phyloP scores from a whole-genome alignment of 2,113 vertebrate species.

The Cisticola juncidis region DNA sequence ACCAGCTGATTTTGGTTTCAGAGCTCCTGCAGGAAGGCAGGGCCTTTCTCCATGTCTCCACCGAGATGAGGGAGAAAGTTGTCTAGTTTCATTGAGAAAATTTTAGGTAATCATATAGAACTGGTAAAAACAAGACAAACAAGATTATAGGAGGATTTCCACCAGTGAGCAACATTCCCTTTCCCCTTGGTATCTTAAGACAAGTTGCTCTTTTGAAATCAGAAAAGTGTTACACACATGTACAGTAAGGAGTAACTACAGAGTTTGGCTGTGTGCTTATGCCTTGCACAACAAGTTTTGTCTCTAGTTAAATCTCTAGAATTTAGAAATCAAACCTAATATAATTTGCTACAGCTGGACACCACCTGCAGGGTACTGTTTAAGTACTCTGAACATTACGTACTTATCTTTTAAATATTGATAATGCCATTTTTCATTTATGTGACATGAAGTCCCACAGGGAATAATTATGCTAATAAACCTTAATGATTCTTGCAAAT shows the following conservation, averaged over 20 bases:
- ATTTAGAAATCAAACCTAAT: constrained; percentile 67
- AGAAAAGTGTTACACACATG: background rate
- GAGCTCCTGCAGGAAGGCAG: background rate
- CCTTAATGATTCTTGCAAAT: constrained; percentile 86
- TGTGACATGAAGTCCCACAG: constrained; percentile 78
- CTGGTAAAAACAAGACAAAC: background rate
- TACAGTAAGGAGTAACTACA: background rate
- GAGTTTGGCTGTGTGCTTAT: background rate
- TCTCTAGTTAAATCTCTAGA: constrained; percentile 44
- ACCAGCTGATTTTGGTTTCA: background rate
- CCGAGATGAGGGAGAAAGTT: background rate
- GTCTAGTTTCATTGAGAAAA: background rate
- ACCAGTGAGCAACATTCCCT: background rate
- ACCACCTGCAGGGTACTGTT: constrained; percentile 76
- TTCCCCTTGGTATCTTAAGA: background rate
- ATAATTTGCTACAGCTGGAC: constrained; percentile 78
- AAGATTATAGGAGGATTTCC: background rate
- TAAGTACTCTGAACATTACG: constrained; percentile 68
- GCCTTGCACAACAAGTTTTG: constrained; percentile 6
- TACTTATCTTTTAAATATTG: constrained; percentile 83
- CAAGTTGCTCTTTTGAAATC: background rate
- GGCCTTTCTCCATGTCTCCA: background rate
- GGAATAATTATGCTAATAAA: constrained; percentile 88
- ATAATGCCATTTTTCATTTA: constrained; percentile 85
- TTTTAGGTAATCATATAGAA: background rate